phyloP scores from a whole-genome alignment of 2,888 invertebrate species.

The Eugnorisma glareosa region DNA sequence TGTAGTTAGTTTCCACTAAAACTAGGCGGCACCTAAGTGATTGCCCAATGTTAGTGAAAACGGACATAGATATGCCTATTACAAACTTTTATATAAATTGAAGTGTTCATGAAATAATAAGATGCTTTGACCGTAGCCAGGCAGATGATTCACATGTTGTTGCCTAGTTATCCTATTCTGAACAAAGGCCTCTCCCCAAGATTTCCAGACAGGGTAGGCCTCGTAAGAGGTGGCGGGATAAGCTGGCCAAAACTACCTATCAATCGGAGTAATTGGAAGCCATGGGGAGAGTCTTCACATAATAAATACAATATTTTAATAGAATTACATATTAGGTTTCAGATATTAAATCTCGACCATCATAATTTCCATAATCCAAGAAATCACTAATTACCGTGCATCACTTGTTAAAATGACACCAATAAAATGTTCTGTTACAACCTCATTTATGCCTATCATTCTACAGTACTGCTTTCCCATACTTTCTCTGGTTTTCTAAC shows the following conservation, averaged over 20 bases:
- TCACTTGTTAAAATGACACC: conserved; percentile 67
- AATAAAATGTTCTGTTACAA: conserved; percentile 70
- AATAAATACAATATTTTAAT: conserved; percentile 9
- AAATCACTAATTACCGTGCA: conserved; percentile 61
- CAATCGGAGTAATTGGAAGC: neutral
- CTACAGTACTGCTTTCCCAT: conserved; percentile 27
- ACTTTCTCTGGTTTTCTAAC: conserved; percentile 42
- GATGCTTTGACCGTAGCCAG: neutral
- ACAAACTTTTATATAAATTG: neutral
- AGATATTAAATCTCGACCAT: neutral
- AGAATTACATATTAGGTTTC: neutral
- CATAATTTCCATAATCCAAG: neutral
- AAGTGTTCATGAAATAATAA: neutral
- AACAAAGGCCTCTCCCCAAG: neutral
- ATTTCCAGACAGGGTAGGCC: neutral
- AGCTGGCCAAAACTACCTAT: neutral
- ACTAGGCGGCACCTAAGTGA: neutral
- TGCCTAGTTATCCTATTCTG: neutral
- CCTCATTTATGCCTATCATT: conserved; percentile 62
- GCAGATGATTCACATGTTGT: neutral
- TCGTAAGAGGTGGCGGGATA: neutral
- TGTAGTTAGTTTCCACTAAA: neutral
- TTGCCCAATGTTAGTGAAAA: neutral
- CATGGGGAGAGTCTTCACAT: neutral
- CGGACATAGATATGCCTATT: neutral